These are phyloP conservation scores for Smutsia gigantea DNA, from an alignment of 2,797 vertebrate species.

Conservation along the genomic window DNA sequence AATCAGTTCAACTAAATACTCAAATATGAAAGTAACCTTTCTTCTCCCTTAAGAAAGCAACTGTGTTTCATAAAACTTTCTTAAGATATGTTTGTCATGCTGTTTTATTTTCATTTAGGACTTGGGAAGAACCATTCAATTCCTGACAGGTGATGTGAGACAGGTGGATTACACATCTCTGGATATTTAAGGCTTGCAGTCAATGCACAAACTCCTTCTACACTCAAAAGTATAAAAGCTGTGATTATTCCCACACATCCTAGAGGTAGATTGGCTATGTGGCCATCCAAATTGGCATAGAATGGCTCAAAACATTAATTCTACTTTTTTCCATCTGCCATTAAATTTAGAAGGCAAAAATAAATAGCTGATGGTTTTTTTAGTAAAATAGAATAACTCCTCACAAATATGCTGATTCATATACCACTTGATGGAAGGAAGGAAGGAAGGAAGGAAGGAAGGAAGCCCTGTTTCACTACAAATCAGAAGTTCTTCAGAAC, in stretches of 20 bases:
- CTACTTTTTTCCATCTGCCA: neutral
- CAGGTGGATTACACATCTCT: neutral
- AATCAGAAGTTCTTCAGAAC: conserved; percentile 11
- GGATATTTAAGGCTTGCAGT: neutral
- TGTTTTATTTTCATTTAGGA: conserved; percentile 31
- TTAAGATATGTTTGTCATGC: neutral
- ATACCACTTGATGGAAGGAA: neutral
- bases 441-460: neutral
- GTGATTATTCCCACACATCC: neutral
- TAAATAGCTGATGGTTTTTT: conserved; percentile 8
- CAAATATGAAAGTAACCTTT: conserved; percentile 26
- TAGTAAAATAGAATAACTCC: neutral
- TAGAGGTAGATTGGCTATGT: neutral
- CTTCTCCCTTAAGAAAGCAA: conserved; percentile 12
- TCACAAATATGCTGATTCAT: neutral
- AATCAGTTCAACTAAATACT: neutral
- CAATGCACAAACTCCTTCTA: neutral
- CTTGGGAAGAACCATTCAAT: neutral
- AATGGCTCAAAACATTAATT: neutral
- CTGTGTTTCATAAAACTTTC: neutral
- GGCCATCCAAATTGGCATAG: neutral
- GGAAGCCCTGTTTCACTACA: neutral
- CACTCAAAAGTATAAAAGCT: neutral
- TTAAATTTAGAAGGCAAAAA: neutral
- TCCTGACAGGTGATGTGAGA: neutral